These are phyloP conservation scores for Lepetodrilus schrolli DNA, from an alignment of 2,888 invertebrate species.

Conservation along the genomic window DNA sequence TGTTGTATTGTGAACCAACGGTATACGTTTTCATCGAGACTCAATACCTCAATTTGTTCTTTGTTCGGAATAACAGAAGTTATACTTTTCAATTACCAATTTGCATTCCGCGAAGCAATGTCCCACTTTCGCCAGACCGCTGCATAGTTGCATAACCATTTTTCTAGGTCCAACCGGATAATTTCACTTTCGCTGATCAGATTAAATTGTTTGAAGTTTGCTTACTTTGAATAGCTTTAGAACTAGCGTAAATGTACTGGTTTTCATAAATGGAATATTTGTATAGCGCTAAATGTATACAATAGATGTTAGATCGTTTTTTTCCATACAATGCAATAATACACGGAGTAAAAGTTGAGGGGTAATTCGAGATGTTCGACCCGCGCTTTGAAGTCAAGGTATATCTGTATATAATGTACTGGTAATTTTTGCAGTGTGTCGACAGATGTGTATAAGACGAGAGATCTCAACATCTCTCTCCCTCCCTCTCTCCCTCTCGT, in stretches of 20 bases:
- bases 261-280: conserved; percentile 6
- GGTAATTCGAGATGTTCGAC: not conserved
- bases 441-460: not conserved
- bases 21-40: no score
- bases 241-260: not conserved
- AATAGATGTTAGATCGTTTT: not conserved
- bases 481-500: not conserved
- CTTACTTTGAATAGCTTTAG: conserved; percentile 10
- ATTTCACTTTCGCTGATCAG: not conserved
- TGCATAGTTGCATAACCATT: not conserved
- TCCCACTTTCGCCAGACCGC: no score
- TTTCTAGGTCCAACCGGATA: not conserved
- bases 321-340: not conserved
- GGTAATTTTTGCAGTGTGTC: conserved; percentile 18
- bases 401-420: not conserved
- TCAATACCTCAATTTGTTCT: no score
- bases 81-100: no score
- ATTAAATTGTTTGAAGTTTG: conserved; percentile 10
- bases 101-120: no score
- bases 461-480: conserved; percentile 13
- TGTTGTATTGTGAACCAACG: no score
- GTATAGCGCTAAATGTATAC: conserved; percentile 16
- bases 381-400: not conserved
- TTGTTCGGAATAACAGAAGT: no score
- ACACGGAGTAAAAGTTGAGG: not conserved